phyloP scores from a whole-genome alignment of 2,113 vertebrate genomes.

The Tretioscincus oriximinensis region DNA sequence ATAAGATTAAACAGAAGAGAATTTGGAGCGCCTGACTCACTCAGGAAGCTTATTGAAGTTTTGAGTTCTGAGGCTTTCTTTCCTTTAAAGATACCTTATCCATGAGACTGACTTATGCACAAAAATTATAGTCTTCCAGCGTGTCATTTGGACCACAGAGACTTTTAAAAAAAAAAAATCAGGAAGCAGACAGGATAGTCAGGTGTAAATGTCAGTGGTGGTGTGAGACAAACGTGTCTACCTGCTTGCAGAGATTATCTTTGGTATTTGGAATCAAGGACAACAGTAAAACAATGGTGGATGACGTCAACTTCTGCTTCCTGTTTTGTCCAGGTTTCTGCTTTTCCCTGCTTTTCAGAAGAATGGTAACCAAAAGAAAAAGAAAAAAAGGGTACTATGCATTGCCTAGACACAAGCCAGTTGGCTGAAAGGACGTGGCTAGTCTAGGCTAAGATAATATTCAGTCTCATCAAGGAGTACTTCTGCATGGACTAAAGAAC shows the following conservation, averaged over 20 bases:
- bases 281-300: neutral
- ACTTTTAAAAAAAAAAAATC: constrained; percentile 29
- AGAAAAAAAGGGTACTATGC: too few species aligned
- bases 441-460: neutral
- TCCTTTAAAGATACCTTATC: constrained; percentile 52
- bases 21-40: constrained; percentile 64
- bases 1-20: constrained; percentile 67
- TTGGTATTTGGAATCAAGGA: neutral
- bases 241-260: constrained; percentile 10
- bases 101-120: constrained; percentile 57
- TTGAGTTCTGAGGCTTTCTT: constrained; percentile 12
- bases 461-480: neutral
- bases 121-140: constrained; percentile 42
- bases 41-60: constrained; percentile 43
- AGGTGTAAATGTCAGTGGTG: constrained; percentile 36
- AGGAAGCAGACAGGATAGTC: constrained; percentile 56
- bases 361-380: neutral
- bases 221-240: constrained; percentile 30
- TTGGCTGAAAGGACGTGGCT: neutral
- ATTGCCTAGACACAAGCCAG: neutral
- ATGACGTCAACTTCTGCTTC: neutral
- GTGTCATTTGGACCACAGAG: constrained; percentile 10
- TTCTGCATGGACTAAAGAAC: too few species aligned
- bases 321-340: neutral
- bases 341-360: neutral